Evolutionary conservation across 2,888 invertebrate genomes (phyloP).

Genomic region (Drosophila villosipedis): DNA sequence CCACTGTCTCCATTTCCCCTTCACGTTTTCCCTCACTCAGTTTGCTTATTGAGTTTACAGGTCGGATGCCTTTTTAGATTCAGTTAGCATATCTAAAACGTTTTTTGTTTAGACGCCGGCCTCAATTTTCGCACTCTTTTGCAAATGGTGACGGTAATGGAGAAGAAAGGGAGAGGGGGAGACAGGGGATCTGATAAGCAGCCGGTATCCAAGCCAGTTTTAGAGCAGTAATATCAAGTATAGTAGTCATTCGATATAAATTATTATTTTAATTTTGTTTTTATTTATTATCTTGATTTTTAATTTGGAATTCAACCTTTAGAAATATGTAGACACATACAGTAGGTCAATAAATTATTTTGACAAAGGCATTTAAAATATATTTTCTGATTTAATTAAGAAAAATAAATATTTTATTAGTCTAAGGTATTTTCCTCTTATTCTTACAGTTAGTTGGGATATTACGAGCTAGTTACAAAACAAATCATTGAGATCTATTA

Average conservation of each 20-base stretch:
- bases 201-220: slow-evolving; percentile 4
- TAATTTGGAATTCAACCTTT: too few relatives aligned
- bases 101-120: slow-evolving; percentile 35
- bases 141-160: slow-evolving; percentile 17
- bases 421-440: too few relatives aligned
- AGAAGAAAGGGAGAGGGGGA: neutral
- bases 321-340: neutral
- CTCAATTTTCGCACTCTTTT: slow-evolving; percentile 54
- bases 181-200: neutral
- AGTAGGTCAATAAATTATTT: neutral
- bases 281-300: neutral
- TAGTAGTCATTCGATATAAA: neutral
- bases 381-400: too few relatives aligned
- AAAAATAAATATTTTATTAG: too few relatives aligned
- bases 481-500: too few relatives aligned
- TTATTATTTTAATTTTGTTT: neutral
- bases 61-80: neutral
- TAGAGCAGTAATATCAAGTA: neutral
- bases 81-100: slow-evolving; percentile 7
- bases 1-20: neutral
- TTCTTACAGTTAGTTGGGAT: too few relatives aligned
- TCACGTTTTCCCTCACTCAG: neutral
- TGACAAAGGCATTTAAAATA: neutral
- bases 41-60: neutral
- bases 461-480: too few relatives aligned